Base-by-base conservation (phyloP, 2,797 vertebrate genomes). In the Coendou prehensilis region DNA sequence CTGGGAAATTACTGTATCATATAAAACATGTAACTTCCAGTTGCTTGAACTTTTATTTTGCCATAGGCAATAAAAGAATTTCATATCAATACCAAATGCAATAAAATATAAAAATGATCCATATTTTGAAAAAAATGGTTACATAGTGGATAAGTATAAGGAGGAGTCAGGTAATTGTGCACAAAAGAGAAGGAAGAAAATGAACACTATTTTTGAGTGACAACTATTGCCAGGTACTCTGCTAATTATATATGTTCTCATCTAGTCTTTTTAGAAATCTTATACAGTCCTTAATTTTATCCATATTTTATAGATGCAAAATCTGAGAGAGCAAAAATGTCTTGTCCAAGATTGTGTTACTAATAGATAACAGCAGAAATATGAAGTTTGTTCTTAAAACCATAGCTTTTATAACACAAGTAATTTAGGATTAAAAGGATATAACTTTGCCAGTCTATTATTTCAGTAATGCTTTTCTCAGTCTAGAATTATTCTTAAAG, bases 31-130 rank as follows among this genome's bases (percentile, higher is more conserved):
- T 69, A 81, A 91, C 22, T 54, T 71, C 10, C 33, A 73, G 9
- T 85, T 73, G 69, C 69, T 93, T 94, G 56, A 76, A 52, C 10
- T 75, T 96, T 91, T 59, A 81, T 57, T 95, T 84, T 87, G 71
- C 22, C 41, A 41, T 17, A 59, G 33, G 47, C 76, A 41, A 47
- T 81, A 57, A 96, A 91, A 81, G 15, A 94, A 57, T 30, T 80
- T 87, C 54, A 54, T 81, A 26, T 52, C 57, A 82, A 64, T 89
- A 57, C 9, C 26, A 87, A 92, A 75, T 69, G 45, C 3, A 59
- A 57, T 61, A 76, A 89, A 92, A 84, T 50, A 84, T 28, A 50
- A 23, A 87, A 76, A 84, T 91, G 4, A 45, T 22, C 10, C 20
- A n/a, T 63, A 69, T 87, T 81, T 93, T 59, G 3, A 59, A 92